phyloP scores from a whole-genome alignment of 2,113 vertebrate genomes.

The Arothron firmamentum region DNA sequence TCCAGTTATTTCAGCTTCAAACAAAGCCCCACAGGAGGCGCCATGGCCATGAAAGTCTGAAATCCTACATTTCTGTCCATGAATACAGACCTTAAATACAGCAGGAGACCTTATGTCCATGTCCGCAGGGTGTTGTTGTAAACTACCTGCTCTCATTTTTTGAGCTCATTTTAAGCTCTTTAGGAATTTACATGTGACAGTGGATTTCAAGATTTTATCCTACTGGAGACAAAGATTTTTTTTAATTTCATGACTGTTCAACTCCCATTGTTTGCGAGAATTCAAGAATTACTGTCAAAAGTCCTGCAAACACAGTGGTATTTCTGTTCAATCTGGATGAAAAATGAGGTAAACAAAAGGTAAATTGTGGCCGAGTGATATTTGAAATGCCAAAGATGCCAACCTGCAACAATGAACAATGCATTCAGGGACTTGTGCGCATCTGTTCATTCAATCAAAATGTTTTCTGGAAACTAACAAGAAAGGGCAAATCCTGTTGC shows the following conservation, averaged over 20 bases:
- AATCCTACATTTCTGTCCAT: not conserved
- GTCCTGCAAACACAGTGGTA: too few species aligned
- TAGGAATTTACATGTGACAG: slow-evolving; percentile 37
- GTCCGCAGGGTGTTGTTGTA: slow-evolving; percentile 4
- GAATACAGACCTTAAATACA: not conserved
- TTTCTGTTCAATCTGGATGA: too few species aligned
- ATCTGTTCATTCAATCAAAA: too few species aligned
- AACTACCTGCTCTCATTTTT: slow-evolving; percentile 15
- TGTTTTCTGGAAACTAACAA: too few species aligned
- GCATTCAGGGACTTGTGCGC: too few species aligned
- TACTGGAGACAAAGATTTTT: slow-evolving; percentile 31
- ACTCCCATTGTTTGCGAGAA: too few species aligned
- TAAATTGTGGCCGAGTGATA: too few species aligned
- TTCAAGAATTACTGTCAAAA: too few species aligned
- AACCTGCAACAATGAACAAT: too few species aligned
- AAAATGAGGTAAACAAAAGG: too few species aligned
- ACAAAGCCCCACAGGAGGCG: not conserved
- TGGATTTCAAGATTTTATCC: slow-evolving; percentile 21
- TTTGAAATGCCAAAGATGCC: too few species aligned
- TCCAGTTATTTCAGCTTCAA: slow-evolving; percentile 36
- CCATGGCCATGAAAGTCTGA: not conserved
- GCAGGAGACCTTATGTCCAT: slow-evolving; percentile 1
- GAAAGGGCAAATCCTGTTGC: not conserved
- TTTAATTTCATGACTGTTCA: slow-evolving; percentile 23
- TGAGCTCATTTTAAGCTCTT: slow-evolving; percentile 38